These are phyloP conservation scores for Theristicus caerulescens DNA, from an alignment of 2,113 vertebrate species.

Conservation along the genomic window DNA sequence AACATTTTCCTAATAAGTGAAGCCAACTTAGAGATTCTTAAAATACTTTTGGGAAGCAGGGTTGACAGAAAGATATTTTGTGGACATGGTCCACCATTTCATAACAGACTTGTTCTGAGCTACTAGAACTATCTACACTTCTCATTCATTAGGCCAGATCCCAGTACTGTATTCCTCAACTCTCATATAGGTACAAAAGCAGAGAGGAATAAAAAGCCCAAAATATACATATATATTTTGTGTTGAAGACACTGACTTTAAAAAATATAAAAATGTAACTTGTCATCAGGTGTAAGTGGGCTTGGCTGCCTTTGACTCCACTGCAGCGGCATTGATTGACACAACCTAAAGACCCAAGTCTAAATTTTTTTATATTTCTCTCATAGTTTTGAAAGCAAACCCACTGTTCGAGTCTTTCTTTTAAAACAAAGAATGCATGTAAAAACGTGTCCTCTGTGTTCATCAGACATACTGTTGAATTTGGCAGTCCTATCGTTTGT, in stretches of 20 bases:
- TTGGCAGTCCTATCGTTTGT: slow-evolving; percentile 68
- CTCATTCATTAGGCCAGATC: not conserved
- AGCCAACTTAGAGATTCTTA: not conserved
- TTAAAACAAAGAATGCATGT: slow-evolving; percentile 39
- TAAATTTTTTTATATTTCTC: not conserved
- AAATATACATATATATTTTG: not conserved
- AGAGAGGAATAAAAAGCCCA: not conserved
- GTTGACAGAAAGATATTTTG: not conserved
- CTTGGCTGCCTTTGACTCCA: not conserved
- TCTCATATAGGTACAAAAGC: not conserved
- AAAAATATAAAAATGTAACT: not conserved
- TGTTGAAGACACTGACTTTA: not conserved
- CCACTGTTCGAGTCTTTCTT: not conserved
- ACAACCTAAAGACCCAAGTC: not conserved
- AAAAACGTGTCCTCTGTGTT: slow-evolving; percentile 62
- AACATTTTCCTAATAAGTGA: not conserved
- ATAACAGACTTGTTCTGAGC: not conserved
- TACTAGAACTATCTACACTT: not conserved
- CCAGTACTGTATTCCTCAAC: not conserved
- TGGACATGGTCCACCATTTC: not conserved
- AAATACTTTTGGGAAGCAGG: not conserved
- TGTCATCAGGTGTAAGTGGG: not conserved
- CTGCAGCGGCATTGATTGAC: not conserved
- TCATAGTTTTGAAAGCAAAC: not conserved
- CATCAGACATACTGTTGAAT: slow-evolving; percentile 59